These are phyloP conservation scores for Helobdella robusta DNA, from an alignment of 2,888 invertebrate species.

Conservation along the genomic window DNA sequence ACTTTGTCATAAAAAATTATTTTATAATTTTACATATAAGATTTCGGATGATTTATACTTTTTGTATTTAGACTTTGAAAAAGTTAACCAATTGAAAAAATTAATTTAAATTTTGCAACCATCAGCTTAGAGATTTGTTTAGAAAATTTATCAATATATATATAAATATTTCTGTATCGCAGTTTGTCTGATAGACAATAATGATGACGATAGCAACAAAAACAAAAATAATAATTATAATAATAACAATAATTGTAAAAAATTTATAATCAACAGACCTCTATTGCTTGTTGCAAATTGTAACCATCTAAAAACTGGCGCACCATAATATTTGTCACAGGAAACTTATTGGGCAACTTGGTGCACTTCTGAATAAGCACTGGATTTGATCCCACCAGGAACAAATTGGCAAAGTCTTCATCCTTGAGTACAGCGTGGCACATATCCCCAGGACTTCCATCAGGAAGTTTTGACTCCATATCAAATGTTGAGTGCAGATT, in stretches of 20 bases:
- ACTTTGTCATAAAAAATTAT: neutral
- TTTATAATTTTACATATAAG: neutral
- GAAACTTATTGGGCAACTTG: conserved; percentile 28
- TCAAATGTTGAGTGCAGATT: neutral
- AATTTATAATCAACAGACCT: neutral
- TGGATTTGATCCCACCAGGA: conserved; percentile 31
- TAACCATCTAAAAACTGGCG: conserved; percentile 9
- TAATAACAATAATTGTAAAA: neutral
- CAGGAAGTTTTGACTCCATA: conserved; percentile 29
- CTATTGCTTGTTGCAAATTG: too few relatives aligned
- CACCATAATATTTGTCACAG: conserved; percentile 22
- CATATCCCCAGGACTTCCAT: conserved; percentile 33
- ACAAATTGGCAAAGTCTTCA: conserved; percentile 29
- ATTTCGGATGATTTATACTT: neutral
- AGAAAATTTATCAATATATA: too few relatives aligned
- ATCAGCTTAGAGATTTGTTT: too few relatives aligned
- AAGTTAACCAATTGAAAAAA: too few relatives aligned
- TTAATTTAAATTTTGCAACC: too few relatives aligned
- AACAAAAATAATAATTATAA: neutral
- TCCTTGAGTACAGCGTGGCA: conserved; percentile 31
- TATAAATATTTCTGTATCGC: too few relatives aligned
- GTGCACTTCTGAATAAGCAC: conserved; percentile 22
- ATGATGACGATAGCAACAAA: too few relatives aligned
- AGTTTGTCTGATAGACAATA: too few relatives aligned
- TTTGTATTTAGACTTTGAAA: too few relatives aligned